A percentile compares a stretch with the other conserved stretches of the same genome.
phyloP scores from a whole-genome alignment of 2,888 invertebrate genomes.

The Caenorhabditis plicata region DNA sequence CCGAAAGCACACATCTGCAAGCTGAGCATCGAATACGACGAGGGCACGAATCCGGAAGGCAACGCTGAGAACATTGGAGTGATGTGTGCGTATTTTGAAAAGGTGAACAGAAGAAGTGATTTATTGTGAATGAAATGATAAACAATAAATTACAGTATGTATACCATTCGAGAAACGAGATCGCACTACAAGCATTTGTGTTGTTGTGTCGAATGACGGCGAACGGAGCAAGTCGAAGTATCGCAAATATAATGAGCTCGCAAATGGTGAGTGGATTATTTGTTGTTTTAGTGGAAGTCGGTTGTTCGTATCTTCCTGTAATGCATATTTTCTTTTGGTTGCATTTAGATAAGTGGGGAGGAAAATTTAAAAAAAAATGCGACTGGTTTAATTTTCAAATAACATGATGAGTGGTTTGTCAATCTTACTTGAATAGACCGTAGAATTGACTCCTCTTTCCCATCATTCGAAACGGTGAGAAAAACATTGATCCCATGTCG shows the following conservation, averaged over 20 bases:
- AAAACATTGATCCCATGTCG: slow-evolving; percentile 33
- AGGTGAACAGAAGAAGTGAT: slow-evolving; percentile 6
- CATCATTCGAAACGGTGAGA: slow-evolving; percentile 45
- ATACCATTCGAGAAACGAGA: slow-evolving; percentile 17
- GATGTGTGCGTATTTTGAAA: slow-evolving; percentile 19
- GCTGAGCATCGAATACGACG: slow-evolving; percentile 20
- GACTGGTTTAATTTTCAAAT: neutral
- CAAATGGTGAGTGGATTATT: slow-evolving; percentile 43
- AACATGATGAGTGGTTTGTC: neutral
- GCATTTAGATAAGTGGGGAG: too few relatives aligned
- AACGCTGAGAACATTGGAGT: slow-evolving; percentile 16
- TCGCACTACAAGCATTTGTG: slow-evolving; percentile 25
- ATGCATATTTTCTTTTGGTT: too few relatives aligned
- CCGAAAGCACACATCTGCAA: slow-evolving; percentile 16
- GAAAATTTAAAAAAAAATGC: neutral
- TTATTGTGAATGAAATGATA: slow-evolving; percentile 4
- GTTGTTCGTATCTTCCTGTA: slow-evolving; percentile 22
- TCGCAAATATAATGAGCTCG: slow-evolving; percentile 46
- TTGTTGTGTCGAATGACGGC: slow-evolving; percentile 29
- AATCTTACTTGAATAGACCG: slow-evolving; percentile 43
- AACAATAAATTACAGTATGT: slow-evolving; percentile 9
- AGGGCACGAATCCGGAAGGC: slow-evolving; percentile 18
- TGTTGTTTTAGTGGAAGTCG: neutral
- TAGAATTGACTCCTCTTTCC: slow-evolving; percentile 45
- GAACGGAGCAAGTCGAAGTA: slow-evolving; percentile 30